Evolutionary conservation across 2,113 vertebrate genomes (phyloP), one percentile per base, ranked within the genome.

Genomic region (Sceloporus tristichus): DNA sequence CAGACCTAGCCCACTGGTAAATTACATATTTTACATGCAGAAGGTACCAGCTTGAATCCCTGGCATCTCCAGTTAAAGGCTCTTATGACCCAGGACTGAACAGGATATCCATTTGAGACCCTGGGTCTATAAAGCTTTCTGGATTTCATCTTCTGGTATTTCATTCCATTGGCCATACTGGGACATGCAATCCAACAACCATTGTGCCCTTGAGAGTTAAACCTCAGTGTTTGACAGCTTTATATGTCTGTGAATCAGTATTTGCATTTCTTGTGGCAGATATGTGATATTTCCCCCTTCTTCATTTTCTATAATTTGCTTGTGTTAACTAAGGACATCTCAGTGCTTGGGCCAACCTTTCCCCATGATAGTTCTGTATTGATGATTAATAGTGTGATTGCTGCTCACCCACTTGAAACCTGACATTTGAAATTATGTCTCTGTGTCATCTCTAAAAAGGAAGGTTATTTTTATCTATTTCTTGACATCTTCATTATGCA

Each of bases 361-460:
- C 5, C 66, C 23, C 25, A 59, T 23, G 85, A 80, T 11, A 86
- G 56, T 90, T 88, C 78, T 77, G 87, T 93, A 87, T 1, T 1
- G 65, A 75, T 92, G 62, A 92, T 89, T 94, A 93, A 93, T 86
- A 84, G 73, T 88, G 42, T 90, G 90, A 90, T 93, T 94, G 86
- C 85, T 90, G 79, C 68, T 92, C 83, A 77, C 84, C 42, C 79
- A 91, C 65, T 42, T 92, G 88, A 93, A 87, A 73, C 14, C 9
- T 95, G 91, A 85, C 90, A 94, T 94, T 91, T 94, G 81, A 93
- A 93, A 93, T 91, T 25, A 77, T 70, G 42, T 71, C 88, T 85
- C 85, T 87, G 19, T 88, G 85, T 91, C 90, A 86, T 89, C 76
- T 90, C 90, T 76, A 88, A 93, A 66, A 27, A 89, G 85, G 88